Percentiles rank a stretch among this genome's conserved stretches.
Evolutionary conservation across 2,888 invertebrate genomes (phyloP).

Genomic region (Oxystoma pomonae): DNA sequence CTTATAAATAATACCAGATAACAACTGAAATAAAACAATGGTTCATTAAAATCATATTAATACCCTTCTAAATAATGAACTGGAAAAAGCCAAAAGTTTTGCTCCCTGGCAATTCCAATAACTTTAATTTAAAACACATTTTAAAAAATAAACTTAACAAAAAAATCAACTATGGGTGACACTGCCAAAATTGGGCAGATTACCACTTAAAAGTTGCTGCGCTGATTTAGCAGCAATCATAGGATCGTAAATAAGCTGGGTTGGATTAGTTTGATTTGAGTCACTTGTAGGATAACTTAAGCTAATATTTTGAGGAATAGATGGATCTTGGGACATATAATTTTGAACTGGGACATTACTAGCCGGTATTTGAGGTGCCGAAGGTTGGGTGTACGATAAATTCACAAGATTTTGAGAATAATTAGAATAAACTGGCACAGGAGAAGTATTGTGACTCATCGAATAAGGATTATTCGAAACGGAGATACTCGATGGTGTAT

Average conservation of each 20-base stretch:
- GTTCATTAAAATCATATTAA: too few relatives aligned
- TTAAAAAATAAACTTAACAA: not conserved
- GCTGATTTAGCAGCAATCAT: constrained; percentile 46
- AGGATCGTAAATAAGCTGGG: constrained; percentile 43
- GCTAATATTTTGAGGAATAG: constrained; percentile 22
- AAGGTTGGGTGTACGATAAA: constrained; percentile 11
- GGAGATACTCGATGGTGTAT: not conserved
- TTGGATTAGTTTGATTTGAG: constrained; percentile 16
- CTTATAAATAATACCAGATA: not conserved
- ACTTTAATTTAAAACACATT: not conserved
- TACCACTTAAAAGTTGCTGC: constrained; percentile 43
- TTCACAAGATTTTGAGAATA: constrained; percentile 11
- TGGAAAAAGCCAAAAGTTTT: too few relatives aligned
- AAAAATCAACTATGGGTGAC: constrained; percentile 10
- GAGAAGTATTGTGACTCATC: constrained; percentile 5
- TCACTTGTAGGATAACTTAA: constrained; percentile 24
- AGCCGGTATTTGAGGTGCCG: constrained; percentile 12
- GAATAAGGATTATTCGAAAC: not conserved
- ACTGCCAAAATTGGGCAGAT: constrained; percentile 21
- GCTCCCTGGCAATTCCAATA: too few relatives aligned
- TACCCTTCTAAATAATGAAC: too few relatives aligned
- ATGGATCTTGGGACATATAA: constrained; percentile 8
- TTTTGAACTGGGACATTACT: constrained; percentile 8
- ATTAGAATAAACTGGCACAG: constrained; percentile 29
- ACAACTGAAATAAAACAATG: not conserved